phyloP scores from a whole-genome alignment of 2,797 vertebrate genomes.

The Harpagifer antarcticus region DNA sequence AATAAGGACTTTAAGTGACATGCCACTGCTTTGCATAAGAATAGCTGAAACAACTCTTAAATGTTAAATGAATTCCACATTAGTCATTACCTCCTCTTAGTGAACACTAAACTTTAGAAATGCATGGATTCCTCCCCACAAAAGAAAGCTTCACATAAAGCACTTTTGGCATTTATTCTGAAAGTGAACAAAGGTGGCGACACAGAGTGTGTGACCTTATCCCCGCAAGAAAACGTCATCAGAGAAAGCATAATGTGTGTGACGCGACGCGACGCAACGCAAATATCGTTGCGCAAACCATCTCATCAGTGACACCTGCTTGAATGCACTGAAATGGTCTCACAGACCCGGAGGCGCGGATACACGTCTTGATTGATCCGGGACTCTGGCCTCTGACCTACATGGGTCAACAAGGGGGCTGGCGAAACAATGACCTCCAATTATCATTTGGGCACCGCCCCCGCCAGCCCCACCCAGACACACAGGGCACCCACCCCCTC shows the following conservation, averaged over 20 bases:
- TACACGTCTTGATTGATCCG: constrained; percentile 51
- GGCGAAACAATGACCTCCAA: constrained; percentile 77
- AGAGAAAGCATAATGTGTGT: not conserved
- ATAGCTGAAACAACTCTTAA: not conserved
- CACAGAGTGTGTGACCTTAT: not conserved
- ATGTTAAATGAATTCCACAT: constrained; percentile 1
- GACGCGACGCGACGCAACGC: constrained; percentile 1
- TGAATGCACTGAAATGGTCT: constrained; percentile 57
- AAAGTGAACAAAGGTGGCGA: not conserved
- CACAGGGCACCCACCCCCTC: constrained; percentile 80
- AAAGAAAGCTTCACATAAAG: constrained; percentile 6
- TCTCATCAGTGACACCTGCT: constrained; percentile 58
- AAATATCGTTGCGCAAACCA: constrained; percentile 45
- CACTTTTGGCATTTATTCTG: not conserved
- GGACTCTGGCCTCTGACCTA: constrained; percentile 71
- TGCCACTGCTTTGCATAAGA: not conserved
- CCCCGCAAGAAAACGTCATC: constrained; percentile 13
- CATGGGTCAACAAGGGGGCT: constrained; percentile 68
- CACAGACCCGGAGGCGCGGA: not conserved
- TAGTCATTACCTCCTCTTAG: not conserved
- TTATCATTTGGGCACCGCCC: constrained; percentile 60
- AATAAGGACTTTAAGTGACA: not conserved
- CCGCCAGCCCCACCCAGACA: constrained; percentile 83
- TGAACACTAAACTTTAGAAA: not conserved
- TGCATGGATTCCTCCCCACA: not conserved